phyloP scores from a whole-genome alignment of 2,113 vertebrate species.

The Calyptommatus sinebrachiatus region DNA sequence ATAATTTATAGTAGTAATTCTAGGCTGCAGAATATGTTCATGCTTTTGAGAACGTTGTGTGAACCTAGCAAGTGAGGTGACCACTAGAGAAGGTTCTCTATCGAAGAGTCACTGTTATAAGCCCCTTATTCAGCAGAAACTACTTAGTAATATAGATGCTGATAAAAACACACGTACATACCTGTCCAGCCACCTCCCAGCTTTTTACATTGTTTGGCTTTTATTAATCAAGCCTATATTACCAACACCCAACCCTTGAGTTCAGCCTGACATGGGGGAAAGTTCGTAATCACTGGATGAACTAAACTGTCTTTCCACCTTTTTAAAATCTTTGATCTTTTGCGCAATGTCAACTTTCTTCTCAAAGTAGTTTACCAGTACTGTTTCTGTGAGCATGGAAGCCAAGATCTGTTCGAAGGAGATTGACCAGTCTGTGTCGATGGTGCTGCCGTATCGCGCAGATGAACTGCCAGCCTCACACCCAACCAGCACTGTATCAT shows the following conservation, averaged over 20 bases:
- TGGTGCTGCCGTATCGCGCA: constrained; percentile 70
- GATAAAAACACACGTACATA: constrained; percentile 30
- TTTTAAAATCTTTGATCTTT: constrained; percentile 87
- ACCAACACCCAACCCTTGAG: background rate
- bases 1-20: constrained; percentile 51
- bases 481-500: constrained; percentile 85
- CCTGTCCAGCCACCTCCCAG: constrained; percentile 51
- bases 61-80: constrained; percentile 48
- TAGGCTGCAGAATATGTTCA: constrained; percentile 45
- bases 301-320: constrained; percentile 87
- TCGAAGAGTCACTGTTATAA: constrained; percentile 52
- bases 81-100: constrained; percentile 49
- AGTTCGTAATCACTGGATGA: constrained; percentile 87
- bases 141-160: constrained; percentile 49
- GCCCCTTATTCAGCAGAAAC: constrained; percentile 46
- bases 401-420: constrained; percentile 96
- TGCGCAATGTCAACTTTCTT: constrained; percentile 80
- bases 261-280: constrained; percentile 74
- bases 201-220: constrained; percentile 24
- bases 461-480: constrained; percentile 63
- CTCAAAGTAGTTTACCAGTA: constrained; percentile 94
- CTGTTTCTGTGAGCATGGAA: constrained; percentile 89
- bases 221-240: constrained; percentile 22
- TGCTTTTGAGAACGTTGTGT: constrained; percentile 41
- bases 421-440: constrained; percentile 92